Evolutionary conservation across 2,797 vertebrate species (phyloP), one percentile per base, ranked within the genome.

Genomic region (Ctenopoma multispine): DNA sequence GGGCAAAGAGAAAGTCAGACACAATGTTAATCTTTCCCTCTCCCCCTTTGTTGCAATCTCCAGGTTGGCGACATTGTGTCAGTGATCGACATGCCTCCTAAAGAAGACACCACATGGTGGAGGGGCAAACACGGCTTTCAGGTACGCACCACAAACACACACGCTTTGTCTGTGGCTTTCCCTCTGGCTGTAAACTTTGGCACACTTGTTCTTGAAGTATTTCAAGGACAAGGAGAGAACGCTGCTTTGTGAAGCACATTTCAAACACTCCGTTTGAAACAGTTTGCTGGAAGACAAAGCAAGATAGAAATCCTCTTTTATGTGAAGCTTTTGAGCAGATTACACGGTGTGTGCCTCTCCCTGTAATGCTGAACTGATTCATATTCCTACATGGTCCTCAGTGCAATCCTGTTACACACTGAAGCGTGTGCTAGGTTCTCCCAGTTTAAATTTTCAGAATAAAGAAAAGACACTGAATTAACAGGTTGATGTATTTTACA

Each of bases 51-150:
- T 20, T 72, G 7, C 56, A 77, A 57, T 56, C 50, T 78, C 62
- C 92, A 99, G 98, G 98, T 99, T 72, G 98, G 98, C 15, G 97
- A 99, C 88, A 99, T 99, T 1, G 98, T 99, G 68, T 99, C 98
- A 23, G 98, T 99, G 74, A 99, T 99, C 18, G 98, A 99, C 75
- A 99, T 99, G 98, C 98, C 98, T 21, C 98, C 98, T 0, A 99
- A 99, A 93, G 98, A 99, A 86, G 93, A 99, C 89, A 99, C 97
- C 85, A 97, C 97, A 0, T 99, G 98, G 98, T 99, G 98, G 98
- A 96, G 98, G 87, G 98, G 98, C 55, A 99, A 99, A 49, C 97
- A 99, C 2, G 97, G 97, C 69, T 99, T 99, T 85, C 97, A 99
- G 97, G 98, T 99, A 91, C 38, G 90, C 71, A 13, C 23, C 40